A percentile compares a stretch with the other conserved stretches of the same genome.
Evolutionary conservation across 2,113 vertebrate genomes (phyloP).

Genomic region (Hyperoodon ampullatus): DNA sequence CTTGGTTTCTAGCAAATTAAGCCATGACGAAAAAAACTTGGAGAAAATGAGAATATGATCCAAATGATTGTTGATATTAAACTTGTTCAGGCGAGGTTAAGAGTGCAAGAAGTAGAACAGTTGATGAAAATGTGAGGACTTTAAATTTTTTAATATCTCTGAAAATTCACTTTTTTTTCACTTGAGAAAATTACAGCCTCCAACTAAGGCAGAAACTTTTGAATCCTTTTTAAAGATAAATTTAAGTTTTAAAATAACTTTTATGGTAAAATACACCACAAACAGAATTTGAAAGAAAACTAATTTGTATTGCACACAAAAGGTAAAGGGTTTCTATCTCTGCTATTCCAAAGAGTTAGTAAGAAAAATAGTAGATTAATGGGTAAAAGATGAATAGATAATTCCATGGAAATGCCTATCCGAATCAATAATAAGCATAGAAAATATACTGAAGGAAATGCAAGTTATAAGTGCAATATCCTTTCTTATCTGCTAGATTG

Average conservation of each 20-base stretch:
- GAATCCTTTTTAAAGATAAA: not conserved
- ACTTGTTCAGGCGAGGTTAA: not conserved
- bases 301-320: not conserved
- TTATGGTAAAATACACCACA: not conserved
- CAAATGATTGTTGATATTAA: not conserved
- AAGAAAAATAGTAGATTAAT: not conserved
- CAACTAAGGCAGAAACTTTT: not conserved
- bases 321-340: not conserved
- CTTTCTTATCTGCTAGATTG: not conserved
- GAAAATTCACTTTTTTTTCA: not conserved
- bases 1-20: not conserved
- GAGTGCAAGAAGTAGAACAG: not conserved
- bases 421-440: not conserved
- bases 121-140: not conserved
- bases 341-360: not conserved
- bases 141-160: not conserved
- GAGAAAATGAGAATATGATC: not conserved
- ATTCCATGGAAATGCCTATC: not conserved
- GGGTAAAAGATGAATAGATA: not conserved
- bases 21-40: not conserved
- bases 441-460: not conserved
- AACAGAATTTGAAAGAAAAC: not conserved
- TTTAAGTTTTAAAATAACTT: not conserved
- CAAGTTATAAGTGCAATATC: not conserved
- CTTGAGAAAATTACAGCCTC: not conserved